phyloP scores from a whole-genome alignment of 2,113 vertebrate species.

The Campylomormyrus numenius region DNA sequence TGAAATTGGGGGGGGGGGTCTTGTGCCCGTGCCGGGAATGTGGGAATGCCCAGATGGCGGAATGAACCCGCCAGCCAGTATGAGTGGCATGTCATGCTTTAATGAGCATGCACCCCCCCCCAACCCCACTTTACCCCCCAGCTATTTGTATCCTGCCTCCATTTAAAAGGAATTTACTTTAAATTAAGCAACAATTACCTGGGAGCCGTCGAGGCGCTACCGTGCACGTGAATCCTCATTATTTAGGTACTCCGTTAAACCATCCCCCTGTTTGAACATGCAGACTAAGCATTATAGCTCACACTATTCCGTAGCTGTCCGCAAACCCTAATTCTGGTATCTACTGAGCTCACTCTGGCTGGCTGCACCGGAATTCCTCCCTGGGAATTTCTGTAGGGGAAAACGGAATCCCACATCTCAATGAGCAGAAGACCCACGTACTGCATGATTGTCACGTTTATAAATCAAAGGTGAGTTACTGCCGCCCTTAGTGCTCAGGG shows the following conservation, averaged over 20 bases:
- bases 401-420: not conserved
- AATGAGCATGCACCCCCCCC: constrained; percentile 21
- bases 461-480: not conserved
- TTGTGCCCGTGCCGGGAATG: not conserved
- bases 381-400: not conserved
- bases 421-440: not conserved
- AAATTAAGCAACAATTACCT: constrained; percentile 28
- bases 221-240: not conserved
- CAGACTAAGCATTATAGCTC: not conserved
- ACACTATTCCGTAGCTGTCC: not conserved
- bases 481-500: not conserved
- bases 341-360: not conserved
- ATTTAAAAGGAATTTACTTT: constrained; percentile 23
- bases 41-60: not conserved
- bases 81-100: constrained; percentile 26
- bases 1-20: not conserved
- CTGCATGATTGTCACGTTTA: not conserved
- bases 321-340: not conserved
- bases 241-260: not conserved
- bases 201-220: not conserved
- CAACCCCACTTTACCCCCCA: constrained; percentile 23
- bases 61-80: not conserved
- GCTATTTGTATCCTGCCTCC: constrained; percentile 28
- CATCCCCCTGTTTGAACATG: not conserved
- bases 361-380: not conserved